A percentile compares a stretch with the other conserved stretches of the same genome.
Conservation (phyloP, 2,113 vertebrate species). For the Riparia riparia region DNA sequence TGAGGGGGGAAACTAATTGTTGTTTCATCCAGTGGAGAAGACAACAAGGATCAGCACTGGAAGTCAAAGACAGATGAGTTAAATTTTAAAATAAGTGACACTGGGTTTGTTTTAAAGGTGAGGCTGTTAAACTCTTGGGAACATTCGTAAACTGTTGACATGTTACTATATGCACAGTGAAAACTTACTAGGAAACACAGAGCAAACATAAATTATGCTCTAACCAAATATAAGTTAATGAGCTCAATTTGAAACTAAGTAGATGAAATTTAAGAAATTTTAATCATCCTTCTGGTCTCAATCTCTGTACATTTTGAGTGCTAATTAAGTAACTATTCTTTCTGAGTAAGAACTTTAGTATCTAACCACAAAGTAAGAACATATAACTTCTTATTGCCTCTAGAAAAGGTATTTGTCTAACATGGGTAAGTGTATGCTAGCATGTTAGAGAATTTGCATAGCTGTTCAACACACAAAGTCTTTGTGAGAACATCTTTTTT, state of each 20-base stretch:
- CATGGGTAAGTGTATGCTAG: constrained; percentile 12
- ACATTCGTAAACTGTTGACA: not conserved
- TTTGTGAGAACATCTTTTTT: constrained; percentile 29
- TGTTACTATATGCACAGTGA: not conserved
- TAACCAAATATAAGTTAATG: not conserved
- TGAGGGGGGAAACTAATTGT: rapidly evolving
- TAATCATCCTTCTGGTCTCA: not conserved
- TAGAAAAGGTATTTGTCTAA: constrained; percentile 51
- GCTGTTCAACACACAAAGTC: constrained; percentile 53
- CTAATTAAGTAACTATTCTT: not conserved
- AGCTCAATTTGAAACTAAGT: not conserved
- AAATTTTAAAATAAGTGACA: not conserved
- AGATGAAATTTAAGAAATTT: not conserved
- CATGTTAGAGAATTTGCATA: constrained; percentile 48
- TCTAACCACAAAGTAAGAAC: not conserved
- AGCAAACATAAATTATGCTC: not conserved
- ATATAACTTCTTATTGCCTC: constrained; percentile 17
- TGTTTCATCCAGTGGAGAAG: not conserved
- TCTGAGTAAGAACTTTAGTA: not conserved
- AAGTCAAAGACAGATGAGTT: not conserved
- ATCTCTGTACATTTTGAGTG: not conserved
- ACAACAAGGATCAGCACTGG: not conserved
- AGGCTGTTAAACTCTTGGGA: not conserved
- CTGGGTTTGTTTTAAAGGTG: not conserved
- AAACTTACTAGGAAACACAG: not conserved